Evolutionary conservation across 2,113 vertebrate genomes (phyloP), one percentile per base, ranked within the genome.

Genomic region (Cacatua alba): DNA sequence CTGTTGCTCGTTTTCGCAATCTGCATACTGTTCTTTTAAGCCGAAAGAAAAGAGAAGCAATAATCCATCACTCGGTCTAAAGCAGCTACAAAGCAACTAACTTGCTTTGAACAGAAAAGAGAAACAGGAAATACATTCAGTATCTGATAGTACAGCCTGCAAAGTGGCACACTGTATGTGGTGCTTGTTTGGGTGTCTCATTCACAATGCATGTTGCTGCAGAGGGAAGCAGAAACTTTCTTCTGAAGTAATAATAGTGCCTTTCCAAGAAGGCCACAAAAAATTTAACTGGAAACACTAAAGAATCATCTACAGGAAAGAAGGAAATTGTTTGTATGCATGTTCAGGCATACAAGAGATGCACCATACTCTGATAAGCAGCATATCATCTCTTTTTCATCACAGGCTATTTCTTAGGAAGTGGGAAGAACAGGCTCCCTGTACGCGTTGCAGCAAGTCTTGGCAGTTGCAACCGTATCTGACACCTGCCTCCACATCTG

Each of bases 241-340:
- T 68, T 71, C 55, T 84, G 21, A 86, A 53, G 57, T 35, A 86
- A 9, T 13, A 88, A n/a, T 3, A 49, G 7, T 5, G n/a, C 20
- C 43, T 86, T 86, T 57, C 31, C 37, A 86, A 67, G 51, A 67
- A 63, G 11, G 20, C 20, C 60, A 64, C 35, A 71, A 90, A 70
- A 70, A 80, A 70, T 1, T 23, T 17, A 82, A 51, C 43, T 44
- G 37, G n/a, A 91, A 81, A 69, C 29, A 21, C 39, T 71, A 17
- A 33, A 46, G 29, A 59, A 11, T 52, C 44, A 80, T 76, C n/a
- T 53, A 57, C 24, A 84, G 10, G 88, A 29, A 31, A 28, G 69
- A 71, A 92, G 7, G 17, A 49, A 53, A 86, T 35, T 2, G 4
- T 31, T 37, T 1, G 1, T 13, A 29, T 18, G 21, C 0, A 0